These are phyloP conservation scores for Opisthocomus hoazin DNA, from an alignment of 2,113 vertebrate genomes.

Conservation along the genomic window DNA sequence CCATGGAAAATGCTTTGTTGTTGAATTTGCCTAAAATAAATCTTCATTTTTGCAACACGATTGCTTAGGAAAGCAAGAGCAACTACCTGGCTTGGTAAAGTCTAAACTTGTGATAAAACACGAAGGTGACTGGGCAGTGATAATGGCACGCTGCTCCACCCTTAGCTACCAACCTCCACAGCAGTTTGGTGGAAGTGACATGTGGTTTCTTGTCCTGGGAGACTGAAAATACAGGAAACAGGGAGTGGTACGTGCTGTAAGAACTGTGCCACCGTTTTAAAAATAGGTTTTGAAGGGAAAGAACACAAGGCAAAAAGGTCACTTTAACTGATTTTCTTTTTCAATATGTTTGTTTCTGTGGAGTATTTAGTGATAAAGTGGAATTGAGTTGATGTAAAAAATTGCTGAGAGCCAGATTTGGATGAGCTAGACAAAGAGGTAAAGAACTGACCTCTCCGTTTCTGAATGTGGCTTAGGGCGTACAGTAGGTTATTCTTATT, in stretches of 20 bases:
- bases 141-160: background rate
- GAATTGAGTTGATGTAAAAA: background rate
- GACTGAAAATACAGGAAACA: background rate
- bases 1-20: background rate
- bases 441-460: background rate
- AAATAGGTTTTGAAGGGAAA: background rate
- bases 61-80: background rate
- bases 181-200: background rate
- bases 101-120: background rate
- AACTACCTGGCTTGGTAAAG: background rate
- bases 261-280: background rate
- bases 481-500: background rate
- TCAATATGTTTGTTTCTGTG: background rate
- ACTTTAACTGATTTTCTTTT: background rate
- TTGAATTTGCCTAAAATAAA: background rate
- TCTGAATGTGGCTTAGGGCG: background rate
- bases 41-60: background rate
- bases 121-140: background rate
- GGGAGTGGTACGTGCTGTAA: background rate
- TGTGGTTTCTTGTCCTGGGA: background rate
- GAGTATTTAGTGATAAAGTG: background rate
- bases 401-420: background rate
- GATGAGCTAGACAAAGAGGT: background rate
- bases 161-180: background rate
- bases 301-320: background rate